Evolutionary conservation across 1,140 invertebrate genomes (phyloP).

Genomic region (Brachionus calyciflorus): DNA sequence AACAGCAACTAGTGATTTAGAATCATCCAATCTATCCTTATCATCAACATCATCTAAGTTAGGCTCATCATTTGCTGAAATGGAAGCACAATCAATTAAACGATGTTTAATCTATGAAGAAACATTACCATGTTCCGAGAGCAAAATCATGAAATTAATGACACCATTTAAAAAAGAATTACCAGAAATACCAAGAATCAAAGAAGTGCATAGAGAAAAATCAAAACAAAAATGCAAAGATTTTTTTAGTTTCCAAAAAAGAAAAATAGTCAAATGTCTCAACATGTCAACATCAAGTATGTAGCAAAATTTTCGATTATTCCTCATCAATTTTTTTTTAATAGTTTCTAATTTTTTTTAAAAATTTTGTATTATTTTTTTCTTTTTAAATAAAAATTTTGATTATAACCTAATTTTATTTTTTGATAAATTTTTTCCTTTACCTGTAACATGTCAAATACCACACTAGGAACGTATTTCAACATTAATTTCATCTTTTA

Average conservation of each 20-base stretch:
- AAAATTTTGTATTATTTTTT: too few species aligned
- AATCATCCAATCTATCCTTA: not conserved
- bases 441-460: too few species aligned
- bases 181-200: not conserved
- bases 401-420: too few species aligned
- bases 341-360: too few species aligned
- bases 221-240: not conserved
- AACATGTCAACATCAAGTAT: too few species aligned
- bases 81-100: not conserved
- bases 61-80: conserved; percentile 7
- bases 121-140: not conserved
- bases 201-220: not conserved
- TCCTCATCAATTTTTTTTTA: too few species aligned
- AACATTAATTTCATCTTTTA: too few species aligned
- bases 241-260: not conserved
- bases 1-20: not conserved
- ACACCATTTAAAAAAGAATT: not conserved
- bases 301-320: too few species aligned
- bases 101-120: not conserved
- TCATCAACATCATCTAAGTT: not conserved
- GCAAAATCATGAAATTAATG: not conserved
- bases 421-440: too few species aligned
- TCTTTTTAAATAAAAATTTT: too few species aligned
- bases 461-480: too few species aligned
- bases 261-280: conserved; percentile 5